These are phyloP conservation scores for Nothoprocta pentlandii DNA, from an alignment of 2,113 vertebrate genomes.

Conservation along the genomic window DNA sequence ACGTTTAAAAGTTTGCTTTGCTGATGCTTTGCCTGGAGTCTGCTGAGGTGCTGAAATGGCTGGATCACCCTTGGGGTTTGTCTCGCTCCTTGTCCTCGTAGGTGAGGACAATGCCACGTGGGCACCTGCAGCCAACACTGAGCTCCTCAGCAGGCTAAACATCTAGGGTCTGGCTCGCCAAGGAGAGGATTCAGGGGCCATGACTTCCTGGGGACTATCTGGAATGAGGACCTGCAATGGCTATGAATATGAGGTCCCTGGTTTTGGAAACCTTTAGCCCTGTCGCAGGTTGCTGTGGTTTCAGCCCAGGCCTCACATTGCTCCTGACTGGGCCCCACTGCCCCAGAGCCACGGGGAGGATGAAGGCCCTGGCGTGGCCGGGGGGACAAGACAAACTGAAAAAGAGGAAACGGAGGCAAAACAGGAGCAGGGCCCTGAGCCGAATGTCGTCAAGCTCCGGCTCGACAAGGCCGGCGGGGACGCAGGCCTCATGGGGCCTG, in stretches of 20 bases:
- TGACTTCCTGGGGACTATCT: neutral
- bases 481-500: rapidly evolving
- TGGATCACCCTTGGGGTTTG: neutral
- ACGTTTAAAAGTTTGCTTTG: neutral
- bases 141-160: rapidly evolving
- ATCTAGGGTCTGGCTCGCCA: neutral
- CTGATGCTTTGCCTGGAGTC: neutral
- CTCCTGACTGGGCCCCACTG: neutral
- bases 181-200: neutral
- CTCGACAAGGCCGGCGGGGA: neutral
- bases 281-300: neutral
- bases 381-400: neutral
- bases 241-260: neutral
- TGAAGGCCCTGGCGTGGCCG: too few relatives aligned
- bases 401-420: neutral
- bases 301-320: neutral
- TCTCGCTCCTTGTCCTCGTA: neutral
- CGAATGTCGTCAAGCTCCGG: neutral
- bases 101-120: neutral
- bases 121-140: rapidly evolving
- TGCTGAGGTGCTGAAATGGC: neutral
- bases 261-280: neutral
- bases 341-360: neutral
- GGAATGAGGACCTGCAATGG: neutral
- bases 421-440: neutral